Evolutionary conservation across 53 echinoderm and acorn worm species (phyloP), one percentile per base, ranked within the genome.

Genomic region (Henricia sp.): DNA sequence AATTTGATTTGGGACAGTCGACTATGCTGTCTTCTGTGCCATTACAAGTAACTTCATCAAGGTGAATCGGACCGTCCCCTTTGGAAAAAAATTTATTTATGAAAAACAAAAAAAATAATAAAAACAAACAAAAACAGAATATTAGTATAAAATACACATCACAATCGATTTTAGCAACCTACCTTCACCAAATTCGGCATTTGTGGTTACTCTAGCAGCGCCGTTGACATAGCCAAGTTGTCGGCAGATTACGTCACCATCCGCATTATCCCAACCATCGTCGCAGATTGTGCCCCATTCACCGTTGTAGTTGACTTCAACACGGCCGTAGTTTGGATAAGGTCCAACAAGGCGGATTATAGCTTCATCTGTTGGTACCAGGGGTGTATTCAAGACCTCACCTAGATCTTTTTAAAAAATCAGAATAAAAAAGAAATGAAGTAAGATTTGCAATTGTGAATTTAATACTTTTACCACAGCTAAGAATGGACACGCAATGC

Each of bases 171-270:
- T n/a, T n/a, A n/a, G n/a, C 17, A 20, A 11, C 37, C 5, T 66
- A 70, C 70, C 70, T 70, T 43, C 6, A 43, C 70, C 70, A 44
- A 70, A 67, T 38, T 67, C 67, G 10, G 67, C 67, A 37, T 12
- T 4, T 0, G 5, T n/a, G 4, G 39, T 20, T 13, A 39, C 67
- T 38, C 67, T 17, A 17, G 17, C 67, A n/a, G 67, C 67, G 16
- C 67, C 67, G 39, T 67, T 67, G 39, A 16, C 23, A 24, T 37
- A 67, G 4, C 67, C 67, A 37, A 72, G 72, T 37, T 72, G 72
- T 34, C 72, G 51, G 36, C 72, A 72, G 0, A 72, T 50, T 17
- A 71, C 71, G 0, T 71, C 1, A 29, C 48, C 71, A 36, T 72
- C 72, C 0, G 17, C 20, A 0, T n/a, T 52, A 37, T 72, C 72